A percentile compares a stretch with the other conserved stretches of the same genome.
Conservation (phyloP, 2,797 vertebrate genomes). For the Paramormyrops hopkinsi region DNA sequence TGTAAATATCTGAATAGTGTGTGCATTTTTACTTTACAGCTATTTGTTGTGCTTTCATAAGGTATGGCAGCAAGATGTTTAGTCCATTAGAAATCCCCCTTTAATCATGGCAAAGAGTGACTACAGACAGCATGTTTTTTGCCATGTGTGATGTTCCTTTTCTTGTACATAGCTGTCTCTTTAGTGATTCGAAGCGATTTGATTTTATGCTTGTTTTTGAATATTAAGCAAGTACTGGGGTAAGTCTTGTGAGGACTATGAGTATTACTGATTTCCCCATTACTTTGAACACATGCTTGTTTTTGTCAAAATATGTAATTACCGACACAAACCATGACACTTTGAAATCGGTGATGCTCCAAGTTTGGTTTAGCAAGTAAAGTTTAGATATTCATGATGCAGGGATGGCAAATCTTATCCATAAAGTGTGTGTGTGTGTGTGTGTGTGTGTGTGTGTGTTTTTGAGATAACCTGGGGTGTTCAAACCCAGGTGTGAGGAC, state of each 20-base stretch:
- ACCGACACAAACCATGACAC: neutral
- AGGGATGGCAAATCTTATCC: no score
- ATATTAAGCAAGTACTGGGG: neutral
- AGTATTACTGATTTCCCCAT: neutral
- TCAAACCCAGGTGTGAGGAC: neutral
- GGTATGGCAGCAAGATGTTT: neutral
- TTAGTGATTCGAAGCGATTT: neutral
- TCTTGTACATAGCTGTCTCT: neutral
- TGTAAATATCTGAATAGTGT: conserved; percentile 1
- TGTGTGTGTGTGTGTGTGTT: no score
- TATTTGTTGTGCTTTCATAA: neutral
- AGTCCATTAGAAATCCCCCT: neutral
- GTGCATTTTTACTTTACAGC: neutral
- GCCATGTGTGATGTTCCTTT: neutral
- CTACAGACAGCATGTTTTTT: neutral
- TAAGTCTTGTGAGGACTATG: neutral
- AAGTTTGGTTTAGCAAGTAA: neutral
- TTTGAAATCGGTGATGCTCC: neutral
- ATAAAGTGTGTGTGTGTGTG: no score
- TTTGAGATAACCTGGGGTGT: neutral
- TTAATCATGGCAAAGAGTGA: neutral
- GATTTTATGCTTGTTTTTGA: neutral
- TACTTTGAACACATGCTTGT: neutral
- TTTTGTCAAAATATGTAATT: neutral
- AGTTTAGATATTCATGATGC: neutral